Evolutionary conservation across 2,797 vertebrate genomes (phyloP).

Genomic region (Gadopsis bispinosus): DNA sequence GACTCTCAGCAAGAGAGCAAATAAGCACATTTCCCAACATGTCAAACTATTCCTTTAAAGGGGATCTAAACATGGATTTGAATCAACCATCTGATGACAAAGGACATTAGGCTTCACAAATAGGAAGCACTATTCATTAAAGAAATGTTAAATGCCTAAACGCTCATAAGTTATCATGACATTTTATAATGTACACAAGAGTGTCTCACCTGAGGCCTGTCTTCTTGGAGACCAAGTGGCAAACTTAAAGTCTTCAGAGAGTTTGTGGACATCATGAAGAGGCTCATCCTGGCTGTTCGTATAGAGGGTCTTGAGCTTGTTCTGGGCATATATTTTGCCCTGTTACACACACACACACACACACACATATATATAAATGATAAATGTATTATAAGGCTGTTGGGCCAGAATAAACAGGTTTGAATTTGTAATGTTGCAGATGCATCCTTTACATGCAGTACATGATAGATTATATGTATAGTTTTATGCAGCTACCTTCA

Average conservation of each 20-base stretch:
- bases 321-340: constrained; percentile 89
- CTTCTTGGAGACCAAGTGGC: constrained; percentile 87
- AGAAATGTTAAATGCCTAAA: neutral
- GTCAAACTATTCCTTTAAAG: neutral
- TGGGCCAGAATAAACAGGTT: neutral
- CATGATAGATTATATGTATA: no score
- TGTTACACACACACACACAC: constrained; percentile 74
- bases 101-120: neutral
- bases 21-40: neutral
- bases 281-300: constrained; percentile 85
- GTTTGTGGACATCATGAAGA: constrained; percentile 84
- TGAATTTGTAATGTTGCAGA: neutral
- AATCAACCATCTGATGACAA: neutral
- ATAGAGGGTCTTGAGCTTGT: constrained; percentile 90
- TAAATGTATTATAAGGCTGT: neutral
- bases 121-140: neutral
- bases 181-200: neutral
- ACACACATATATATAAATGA: constrained; percentile 1
- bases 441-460: neutral
- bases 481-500: neutral
- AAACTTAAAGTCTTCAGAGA: constrained; percentile 86
- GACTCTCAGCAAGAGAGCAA: neutral
- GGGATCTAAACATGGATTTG: constrained; percentile 1
- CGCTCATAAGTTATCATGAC: neutral
- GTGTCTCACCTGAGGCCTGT: constrained; percentile 82